phyloP scores from a whole-genome alignment of 2,113 vertebrate genomes.

The Ciconia boyciana region DNA sequence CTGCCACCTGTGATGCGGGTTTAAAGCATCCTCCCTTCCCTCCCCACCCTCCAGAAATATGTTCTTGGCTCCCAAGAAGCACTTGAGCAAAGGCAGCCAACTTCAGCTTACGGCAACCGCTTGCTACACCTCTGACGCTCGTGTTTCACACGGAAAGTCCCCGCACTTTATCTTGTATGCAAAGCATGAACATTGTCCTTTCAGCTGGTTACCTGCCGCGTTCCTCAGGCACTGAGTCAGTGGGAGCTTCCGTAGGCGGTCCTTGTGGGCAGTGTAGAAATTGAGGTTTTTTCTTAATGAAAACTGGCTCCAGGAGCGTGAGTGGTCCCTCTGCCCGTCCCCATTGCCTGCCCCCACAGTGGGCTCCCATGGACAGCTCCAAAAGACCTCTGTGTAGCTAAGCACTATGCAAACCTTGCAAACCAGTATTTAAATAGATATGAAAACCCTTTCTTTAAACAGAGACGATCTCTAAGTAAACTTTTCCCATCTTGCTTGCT shows the following conservation, averaged over 20 bases:
- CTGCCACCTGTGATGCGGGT: background rate
- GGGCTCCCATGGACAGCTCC: background rate
- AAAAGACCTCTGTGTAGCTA: background rate
- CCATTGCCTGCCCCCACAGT: accelerated
- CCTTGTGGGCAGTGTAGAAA: background rate
- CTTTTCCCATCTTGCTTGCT: background rate
- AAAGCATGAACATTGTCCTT: accelerated
- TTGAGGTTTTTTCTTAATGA: background rate
- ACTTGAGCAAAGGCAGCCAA: accelerated
- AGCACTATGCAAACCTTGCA: background rate
- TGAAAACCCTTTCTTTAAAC: background rate
- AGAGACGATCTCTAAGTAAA: background rate
- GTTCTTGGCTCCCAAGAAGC: background rate
- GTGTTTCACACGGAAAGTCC: background rate
- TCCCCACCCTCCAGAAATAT: background rate
- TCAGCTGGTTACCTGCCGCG: accelerated
- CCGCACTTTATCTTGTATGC: accelerated
- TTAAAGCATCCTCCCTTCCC: background rate
- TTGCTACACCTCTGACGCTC: background rate
- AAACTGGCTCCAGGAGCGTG: accelerated
- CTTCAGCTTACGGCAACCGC: background rate
- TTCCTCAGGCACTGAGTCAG: background rate
- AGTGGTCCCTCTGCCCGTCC: background rate
- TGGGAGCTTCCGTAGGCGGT: background rate
- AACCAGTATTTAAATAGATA: background rate